Evolutionary conservation across 2,888 invertebrate species (phyloP).

Genomic region (Nemotelus pantherinus): DNA sequence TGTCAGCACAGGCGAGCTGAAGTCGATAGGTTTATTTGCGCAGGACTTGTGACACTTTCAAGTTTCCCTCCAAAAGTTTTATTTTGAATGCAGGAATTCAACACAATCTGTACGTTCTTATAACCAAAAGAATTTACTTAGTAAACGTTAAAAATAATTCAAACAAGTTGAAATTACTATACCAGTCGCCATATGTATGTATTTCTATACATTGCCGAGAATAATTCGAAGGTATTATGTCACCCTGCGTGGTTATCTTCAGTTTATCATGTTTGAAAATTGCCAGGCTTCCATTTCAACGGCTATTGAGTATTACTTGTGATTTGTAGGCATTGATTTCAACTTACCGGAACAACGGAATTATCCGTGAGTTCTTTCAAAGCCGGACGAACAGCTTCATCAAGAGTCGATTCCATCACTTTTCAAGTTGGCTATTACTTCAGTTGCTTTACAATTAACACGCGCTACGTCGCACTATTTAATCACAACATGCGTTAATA

Average conservation of each 20-base stretch:
- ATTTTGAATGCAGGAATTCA: background rate
- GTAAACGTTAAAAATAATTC: background rate
- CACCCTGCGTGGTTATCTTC: no score
- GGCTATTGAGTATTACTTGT: no score
- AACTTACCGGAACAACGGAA: slow-evolving; percentile 22
- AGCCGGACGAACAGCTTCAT: slow-evolving; percentile 28
- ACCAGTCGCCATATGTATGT: no score
- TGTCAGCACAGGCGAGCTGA: slow-evolving; percentile 23
- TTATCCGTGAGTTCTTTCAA: slow-evolving; percentile 45
- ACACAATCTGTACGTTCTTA: background rate
- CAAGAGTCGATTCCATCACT: background rate
- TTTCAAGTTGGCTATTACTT: background rate
- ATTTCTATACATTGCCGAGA: no score
- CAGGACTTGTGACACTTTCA: no score
- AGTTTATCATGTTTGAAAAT: no score
- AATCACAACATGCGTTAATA: background rate
- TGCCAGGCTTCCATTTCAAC: no score
- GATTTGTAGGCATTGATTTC: no score
- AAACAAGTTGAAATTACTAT: background rate
- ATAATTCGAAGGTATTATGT: no score
- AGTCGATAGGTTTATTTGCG: background rate
- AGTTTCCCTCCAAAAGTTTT: slow-evolving; percentile 25
- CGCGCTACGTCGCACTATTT: background rate
- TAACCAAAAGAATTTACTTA: background rate
- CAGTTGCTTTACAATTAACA: background rate